Evolutionary conservation across 2,113 vertebrate species (phyloP), one percentile per base, ranked within the genome.

Genomic region (Rhombomys opimus): DNA sequence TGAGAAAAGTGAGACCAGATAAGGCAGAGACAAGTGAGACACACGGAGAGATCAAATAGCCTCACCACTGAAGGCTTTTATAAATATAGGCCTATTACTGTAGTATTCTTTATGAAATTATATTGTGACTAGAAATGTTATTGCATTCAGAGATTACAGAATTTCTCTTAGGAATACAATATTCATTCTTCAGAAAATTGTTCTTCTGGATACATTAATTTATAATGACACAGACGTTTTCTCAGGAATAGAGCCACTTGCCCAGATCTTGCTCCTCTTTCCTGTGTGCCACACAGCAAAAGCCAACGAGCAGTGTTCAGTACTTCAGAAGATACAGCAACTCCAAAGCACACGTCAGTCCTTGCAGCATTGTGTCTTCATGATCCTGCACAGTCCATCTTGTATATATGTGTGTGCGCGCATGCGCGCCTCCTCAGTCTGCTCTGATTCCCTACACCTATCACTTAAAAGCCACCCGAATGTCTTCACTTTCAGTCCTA

Each of bases 111-210:
- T 70, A 17, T 76, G 67, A 94, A 75, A 70, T 76, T 52, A 72
- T 76, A 93, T 12, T 85, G 1, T 75, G 20, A n/a, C n/a, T 88
- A 75, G 57, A 70, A 88, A 94, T 57, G 67, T 38, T 67, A 50
- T 27, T 94, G 25, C n/a, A 72, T 81, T 94, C 46, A 70, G 63
- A 72, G 20, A 46, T 68, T 59, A 89, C 3, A 38, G 14, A 63
- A 76, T 93, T 90, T 10, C 35, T 93, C 25, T 91, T 91, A 65
- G 52, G 57, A 27, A 32, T 81, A 86, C 57, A 92, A 75, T 59
- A 57, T 4, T 81, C 41, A 72, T 90, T 46, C 46, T 85, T 89
- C 81, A 67, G 20, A 93, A 41, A 59, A 5, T 15, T 89, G 6
- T 23, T 32, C 89, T 76, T 61, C 5, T 65, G 4, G 46, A 15